Conservation (phyloP, 1,140 invertebrate genomes). For the Dreissena rostriformis region DNA sequence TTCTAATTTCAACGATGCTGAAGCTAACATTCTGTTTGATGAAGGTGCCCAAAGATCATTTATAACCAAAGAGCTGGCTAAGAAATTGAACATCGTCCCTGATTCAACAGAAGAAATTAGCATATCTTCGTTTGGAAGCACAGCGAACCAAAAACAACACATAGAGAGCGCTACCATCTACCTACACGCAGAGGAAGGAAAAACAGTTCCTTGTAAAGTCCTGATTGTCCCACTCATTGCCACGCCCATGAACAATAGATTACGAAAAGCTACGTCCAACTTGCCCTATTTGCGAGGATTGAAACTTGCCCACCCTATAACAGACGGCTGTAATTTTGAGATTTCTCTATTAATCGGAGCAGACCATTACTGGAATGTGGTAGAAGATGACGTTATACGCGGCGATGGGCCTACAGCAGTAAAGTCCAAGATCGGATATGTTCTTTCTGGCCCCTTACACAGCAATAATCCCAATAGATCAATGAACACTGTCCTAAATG, state of each 20-base stretch:
- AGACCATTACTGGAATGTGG: constrained; percentile 44
- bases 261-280: neutral
- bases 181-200: constrained; percentile 7
- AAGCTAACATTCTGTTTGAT: constrained; percentile 51
- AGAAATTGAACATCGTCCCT: constrained; percentile 14
- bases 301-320: constrained; percentile 46
- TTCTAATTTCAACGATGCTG: neutral
- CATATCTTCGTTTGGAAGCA: constrained; percentile 33
- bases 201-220: constrained; percentile 19
- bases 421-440: constrained; percentile 24
- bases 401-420: constrained; percentile 53
- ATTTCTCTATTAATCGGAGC: constrained; percentile 44
- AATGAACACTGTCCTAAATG: neutral
- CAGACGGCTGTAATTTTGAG: neutral
- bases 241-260: constrained; percentile 8
- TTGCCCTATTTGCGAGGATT: constrained; percentile 20
- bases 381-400: constrained; percentile 31
- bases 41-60: constrained; percentile 52
- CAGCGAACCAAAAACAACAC: constrained; percentile 4
- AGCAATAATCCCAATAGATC: neutral
- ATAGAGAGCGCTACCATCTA: constrained; percentile 14
- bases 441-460: constrained; percentile 1
- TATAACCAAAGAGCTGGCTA: constrained; percentile 48
- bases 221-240: constrained; percentile 46
- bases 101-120: constrained; percentile 1